Base-by-base conservation (phyloP, 2,113 vertebrate genomes). In the Asarcornis scutulata region DNA sequence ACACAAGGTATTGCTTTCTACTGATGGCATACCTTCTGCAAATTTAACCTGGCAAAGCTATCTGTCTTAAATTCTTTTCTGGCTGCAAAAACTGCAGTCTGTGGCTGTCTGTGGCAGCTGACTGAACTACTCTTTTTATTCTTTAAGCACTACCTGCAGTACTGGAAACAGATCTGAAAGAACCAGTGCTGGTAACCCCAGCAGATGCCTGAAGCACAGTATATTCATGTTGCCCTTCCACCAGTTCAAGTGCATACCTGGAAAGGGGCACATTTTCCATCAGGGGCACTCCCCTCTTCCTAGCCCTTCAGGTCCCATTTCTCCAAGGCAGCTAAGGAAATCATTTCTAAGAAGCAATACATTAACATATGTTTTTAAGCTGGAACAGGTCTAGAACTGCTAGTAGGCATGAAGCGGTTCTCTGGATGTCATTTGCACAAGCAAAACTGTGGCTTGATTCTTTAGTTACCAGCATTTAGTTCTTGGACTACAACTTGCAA, bases 341-440 rank as follows among this genome's bases (percentile, higher is more conserved):
- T 94, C 4, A 90, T 52, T 96, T 96, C 85, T 1, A 1, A 93
- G 76, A 82, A 95, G 80, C 69, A 95, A 93, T 78, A 68, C 63
- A 88, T 96, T 91, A 90, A 36, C 94, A 97, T 91, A 68, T 95
- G 94, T 93, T 97, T 97, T 94, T 95, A 95, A 95, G 91, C 87
- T 96, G 94, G 85, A 90, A 93, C 85, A 97, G 95, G 93, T 91
- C 91, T 93, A 93, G 93, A 90, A 91, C 79, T 94, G 82, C 59
- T 93, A 78, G 88, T 55, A 83, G 68, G 63, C 75, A 86, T 64
- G 34, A 83, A n/a, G 40, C 7, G 3, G 67, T 66, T 89, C 72
- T 89, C 94, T 88, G 87, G 79, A 74, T 89, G 42, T 52, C 91
- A 95, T 95, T 94, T 95, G 85, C 85, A 83, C 75, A 80, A 89